Evolutionary conservation across 2,888 invertebrate genomes (phyloP).

Genomic region (Thecophora atra): DNA sequence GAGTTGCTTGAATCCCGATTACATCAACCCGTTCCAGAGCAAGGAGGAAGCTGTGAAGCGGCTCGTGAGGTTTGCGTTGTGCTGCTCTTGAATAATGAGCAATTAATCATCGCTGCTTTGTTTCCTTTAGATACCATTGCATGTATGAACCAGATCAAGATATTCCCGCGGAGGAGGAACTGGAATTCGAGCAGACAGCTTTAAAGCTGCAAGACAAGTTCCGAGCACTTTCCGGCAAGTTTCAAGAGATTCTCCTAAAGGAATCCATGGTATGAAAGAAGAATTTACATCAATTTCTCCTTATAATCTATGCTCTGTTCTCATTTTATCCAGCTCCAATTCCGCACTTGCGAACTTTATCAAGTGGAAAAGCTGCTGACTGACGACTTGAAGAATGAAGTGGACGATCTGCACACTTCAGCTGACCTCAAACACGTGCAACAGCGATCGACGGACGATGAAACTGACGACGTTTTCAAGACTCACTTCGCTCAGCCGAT

Average conservation of each 20-base stretch:
- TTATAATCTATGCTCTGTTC: neutral
- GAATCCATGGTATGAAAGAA: slow-evolving; percentile 81
- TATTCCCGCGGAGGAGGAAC: slow-evolving; percentile 75
- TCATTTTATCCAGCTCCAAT: slow-evolving; percentile 70
- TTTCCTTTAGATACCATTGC: slow-evolving; percentile 73
- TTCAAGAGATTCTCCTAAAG: slow-evolving; percentile 76
- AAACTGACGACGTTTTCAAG: slow-evolving; percentile 12
- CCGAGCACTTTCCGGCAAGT: slow-evolving; percentile 77
- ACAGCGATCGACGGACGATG: neutral
- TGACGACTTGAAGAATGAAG: slow-evolving; percentile 74
- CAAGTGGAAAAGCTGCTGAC: slow-evolving; percentile 80
- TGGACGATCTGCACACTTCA: slow-evolving; percentile 70
- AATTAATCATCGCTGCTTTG: neutral
- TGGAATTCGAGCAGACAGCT: slow-evolving; percentile 75
- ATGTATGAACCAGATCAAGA: slow-evolving; percentile 71
- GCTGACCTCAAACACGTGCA: slow-evolving; percentile 51
- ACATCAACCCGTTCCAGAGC: slow-evolving; percentile 75
- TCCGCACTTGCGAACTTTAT: slow-evolving; percentile 79
- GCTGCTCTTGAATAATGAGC: neutral
- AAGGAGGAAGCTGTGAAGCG: slow-evolving; percentile 80
- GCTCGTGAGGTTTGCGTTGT: slow-evolving; percentile 68
- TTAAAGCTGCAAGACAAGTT: slow-evolving; percentile 76
- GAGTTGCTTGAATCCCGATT: slow-evolving; percentile 78
- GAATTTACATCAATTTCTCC: neutral
- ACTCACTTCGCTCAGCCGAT: slow-evolving; percentile 37